phyloP scores from a whole-genome alignment of 1,140 invertebrate species.

The Danaus plexippus region DNA sequence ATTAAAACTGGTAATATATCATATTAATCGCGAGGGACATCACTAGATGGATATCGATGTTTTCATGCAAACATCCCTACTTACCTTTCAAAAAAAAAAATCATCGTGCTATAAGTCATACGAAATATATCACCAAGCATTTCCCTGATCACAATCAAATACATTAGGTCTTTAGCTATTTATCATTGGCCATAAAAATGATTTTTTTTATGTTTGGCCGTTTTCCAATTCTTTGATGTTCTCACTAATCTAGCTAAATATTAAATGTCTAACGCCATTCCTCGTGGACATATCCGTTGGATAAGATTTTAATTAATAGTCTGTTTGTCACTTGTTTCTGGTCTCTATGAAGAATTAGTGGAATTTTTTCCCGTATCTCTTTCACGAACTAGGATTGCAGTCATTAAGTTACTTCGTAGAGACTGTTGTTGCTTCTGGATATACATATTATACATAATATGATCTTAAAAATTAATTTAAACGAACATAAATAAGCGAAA shows the following conservation, averaged over 20 bases:
- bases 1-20: conserved; percentile 2
- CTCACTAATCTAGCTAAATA: conserved; percentile 20
- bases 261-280: conserved; percentile 11
- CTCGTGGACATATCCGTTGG: conserved; percentile 12
- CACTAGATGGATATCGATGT: conserved; percentile 7
- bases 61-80: conserved; percentile 10
- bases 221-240: conserved; percentile 32
- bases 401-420: too few relatives aligned
- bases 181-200: conserved; percentile 8
- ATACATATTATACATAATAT: too few relatives aligned
- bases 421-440: too few relatives aligned
- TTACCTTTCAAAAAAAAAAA: conserved; percentile 5
- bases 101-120: not conserved
- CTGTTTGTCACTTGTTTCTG: conserved; percentile 4
- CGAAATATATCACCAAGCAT: conserved; percentile 1
- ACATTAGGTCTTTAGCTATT: conserved; percentile 11
- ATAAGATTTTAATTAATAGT: conserved; percentile 6
- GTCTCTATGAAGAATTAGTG: conserved; percentile 1
- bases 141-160: conserved; percentile 5
- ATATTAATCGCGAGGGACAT: conserved; percentile 6
- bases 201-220: conserved; percentile 17
- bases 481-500: too few relatives aligned
- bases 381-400: too few relatives aligned
- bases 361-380: not conserved
- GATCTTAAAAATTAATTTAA: too few relatives aligned